A percentile compares a stretch with the other conserved stretches of the same genome.
Conservation (phyloP, 2,888 invertebrate genomes). For the Conomelus anceps region DNA sequence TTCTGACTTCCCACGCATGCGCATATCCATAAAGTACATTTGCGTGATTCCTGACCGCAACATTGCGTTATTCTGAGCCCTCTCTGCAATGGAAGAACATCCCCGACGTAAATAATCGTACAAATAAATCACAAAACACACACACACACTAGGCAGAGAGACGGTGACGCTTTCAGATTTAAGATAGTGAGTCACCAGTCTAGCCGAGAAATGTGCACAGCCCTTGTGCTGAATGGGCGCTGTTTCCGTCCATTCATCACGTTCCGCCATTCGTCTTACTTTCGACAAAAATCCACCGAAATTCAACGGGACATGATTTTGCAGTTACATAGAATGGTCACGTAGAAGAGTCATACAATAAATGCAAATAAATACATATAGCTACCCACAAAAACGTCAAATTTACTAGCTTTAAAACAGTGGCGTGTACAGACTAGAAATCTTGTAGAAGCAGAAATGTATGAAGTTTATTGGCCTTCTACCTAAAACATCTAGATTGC, state of each 20-base stretch:
- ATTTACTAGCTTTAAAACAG: too few species aligned
- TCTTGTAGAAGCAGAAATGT: too few species aligned
- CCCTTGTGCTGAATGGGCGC: not conserved
- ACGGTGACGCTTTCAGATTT: not conserved
- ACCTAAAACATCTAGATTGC: too few species aligned
- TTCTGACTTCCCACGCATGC: not conserved
- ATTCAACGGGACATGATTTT: not conserved
- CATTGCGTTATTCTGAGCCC: not conserved
- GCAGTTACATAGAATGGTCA: too few species aligned
- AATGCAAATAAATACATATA: too few species aligned
- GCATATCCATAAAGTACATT: not conserved
- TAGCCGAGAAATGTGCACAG: not conserved
- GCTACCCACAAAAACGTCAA: too few species aligned
- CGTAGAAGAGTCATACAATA: too few species aligned
- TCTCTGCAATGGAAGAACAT: not conserved
- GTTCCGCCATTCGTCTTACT: not conserved
- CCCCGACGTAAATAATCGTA: not conserved
- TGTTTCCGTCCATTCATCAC: not conserved
- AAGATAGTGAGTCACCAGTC: not conserved
- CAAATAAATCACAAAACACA: not conserved
- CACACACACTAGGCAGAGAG: not conserved
- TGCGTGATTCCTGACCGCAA: not conserved
- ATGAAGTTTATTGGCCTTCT: too few species aligned
- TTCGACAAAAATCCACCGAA: not conserved
- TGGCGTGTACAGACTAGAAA: too few species aligned